phyloP scores from a whole-genome alignment of 2,888 invertebrate genomes.

The Meghimatium bilineatum region DNA sequence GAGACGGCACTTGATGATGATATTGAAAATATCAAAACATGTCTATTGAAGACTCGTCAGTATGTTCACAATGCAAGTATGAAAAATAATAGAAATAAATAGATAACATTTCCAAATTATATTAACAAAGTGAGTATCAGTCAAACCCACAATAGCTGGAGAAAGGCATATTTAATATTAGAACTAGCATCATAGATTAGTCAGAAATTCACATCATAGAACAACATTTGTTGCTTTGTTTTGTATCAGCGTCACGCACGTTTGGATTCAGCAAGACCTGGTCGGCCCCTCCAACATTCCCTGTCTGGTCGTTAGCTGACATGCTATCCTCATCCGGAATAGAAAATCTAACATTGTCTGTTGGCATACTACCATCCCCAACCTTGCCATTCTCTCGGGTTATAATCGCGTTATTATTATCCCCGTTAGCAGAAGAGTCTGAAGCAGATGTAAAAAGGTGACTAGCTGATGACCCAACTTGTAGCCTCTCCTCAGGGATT shows the following conservation, averaged over 20 bases:
- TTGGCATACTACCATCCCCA: slow-evolving; percentile 19
- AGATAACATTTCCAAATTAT: too few species aligned
- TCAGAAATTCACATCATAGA: slow-evolving; percentile 32
- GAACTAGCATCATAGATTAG: not conserved
- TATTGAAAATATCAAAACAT: too few species aligned
- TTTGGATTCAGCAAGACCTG: not conserved
- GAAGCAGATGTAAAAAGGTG: slow-evolving; percentile 34
- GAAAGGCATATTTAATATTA: too few species aligned
- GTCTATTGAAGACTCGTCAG: too few species aligned
- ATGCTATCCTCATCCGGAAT: slow-evolving; percentile 37
- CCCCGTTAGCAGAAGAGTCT: slow-evolving; percentile 36
- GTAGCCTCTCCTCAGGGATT: slow-evolving; percentile 49
- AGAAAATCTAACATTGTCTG: slow-evolving; percentile 15
- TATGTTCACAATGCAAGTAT: too few species aligned
- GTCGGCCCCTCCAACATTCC: not conserved
- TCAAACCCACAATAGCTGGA: too few species aligned
- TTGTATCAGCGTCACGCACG: slow-evolving; percentile 39
- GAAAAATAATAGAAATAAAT: too few species aligned
- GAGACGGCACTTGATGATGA: too few species aligned
- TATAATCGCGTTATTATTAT: slow-evolving; percentile 28
- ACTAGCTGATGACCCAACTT: slow-evolving; percentile 34
- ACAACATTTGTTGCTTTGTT: slow-evolving; percentile 43
- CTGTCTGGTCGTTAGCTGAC: not conserved
- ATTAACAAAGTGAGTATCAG: too few species aligned
- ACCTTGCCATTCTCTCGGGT: slow-evolving; percentile 50